These are phyloP conservation scores for Nasua narica DNA, from an alignment of 2,797 vertebrate species.

Conservation along the genomic window DNA sequence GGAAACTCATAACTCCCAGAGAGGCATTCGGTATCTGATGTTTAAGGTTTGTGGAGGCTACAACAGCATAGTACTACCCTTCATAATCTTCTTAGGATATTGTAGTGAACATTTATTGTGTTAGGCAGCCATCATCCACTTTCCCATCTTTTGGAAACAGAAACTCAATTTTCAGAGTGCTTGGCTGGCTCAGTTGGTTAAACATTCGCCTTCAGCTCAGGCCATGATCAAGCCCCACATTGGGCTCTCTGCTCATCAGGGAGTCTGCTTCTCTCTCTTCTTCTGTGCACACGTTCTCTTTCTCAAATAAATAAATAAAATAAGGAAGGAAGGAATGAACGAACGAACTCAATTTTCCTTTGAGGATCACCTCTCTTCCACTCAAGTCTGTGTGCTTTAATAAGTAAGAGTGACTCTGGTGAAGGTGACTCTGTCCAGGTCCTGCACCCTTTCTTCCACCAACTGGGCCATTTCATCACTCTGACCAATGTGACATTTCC, in stretches of 20 bases:
- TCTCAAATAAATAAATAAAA: neutral
- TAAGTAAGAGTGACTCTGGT: no score
- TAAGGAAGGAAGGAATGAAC: neutral
- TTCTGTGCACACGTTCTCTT: neutral
- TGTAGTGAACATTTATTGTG: neutral
- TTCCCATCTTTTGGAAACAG: neutral
- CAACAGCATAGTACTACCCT: neutral
- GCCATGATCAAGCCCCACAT: neutral
- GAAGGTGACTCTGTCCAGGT: neutral
- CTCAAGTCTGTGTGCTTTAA: neutral
- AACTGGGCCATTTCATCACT: neutral
- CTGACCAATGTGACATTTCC: neutral
- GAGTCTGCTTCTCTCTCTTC: neutral
- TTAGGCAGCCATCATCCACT: neutral
- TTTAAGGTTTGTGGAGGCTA: neutral
- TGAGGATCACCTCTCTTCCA: neutral
- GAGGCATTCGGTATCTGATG: neutral
- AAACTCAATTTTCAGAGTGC: neutral
- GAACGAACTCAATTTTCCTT: neutral
- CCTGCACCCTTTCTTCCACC: neutral
- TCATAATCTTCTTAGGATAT: neutral
- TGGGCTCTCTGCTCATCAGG: neutral
- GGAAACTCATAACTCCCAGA: neutral
- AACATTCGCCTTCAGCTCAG: neutral
- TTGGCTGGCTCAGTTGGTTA: neutral